Evolutionary conservation across 2,797 vertebrate genomes (phyloP).

Genomic region (Darevskia mixta): DNA sequence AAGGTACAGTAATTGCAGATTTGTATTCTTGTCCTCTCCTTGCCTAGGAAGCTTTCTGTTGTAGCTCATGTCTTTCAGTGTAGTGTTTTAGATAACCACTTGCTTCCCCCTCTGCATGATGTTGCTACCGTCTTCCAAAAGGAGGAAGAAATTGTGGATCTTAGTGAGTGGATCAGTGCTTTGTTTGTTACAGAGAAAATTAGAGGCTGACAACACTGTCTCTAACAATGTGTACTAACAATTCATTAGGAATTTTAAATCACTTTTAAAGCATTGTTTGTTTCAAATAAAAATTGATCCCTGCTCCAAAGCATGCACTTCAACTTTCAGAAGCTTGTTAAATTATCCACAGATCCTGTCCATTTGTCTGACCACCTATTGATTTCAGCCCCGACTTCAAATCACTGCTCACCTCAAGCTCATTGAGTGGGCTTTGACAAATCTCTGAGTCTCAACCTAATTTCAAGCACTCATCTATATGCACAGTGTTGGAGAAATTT

Average conservation of each 20-base stretch:
- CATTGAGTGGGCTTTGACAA: background rate
- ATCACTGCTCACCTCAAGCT: background rate
- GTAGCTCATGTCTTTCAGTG: slow-evolving; percentile 48
- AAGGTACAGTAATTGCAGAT: slow-evolving; percentile 93
- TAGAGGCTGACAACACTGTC: slow-evolving; percentile 26
- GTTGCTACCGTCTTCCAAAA: slow-evolving; percentile 1
- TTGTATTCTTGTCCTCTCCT: slow-evolving; percentile 60
- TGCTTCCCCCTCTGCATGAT: slow-evolving; percentile 38
- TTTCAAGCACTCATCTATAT: background rate
- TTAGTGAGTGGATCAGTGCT: slow-evolving; percentile 31
- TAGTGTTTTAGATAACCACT: slow-evolving; percentile 46
- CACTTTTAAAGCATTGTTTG: background rate
- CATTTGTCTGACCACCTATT: background rate
- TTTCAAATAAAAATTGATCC: background rate
- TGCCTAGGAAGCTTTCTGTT: slow-evolving; percentile 67
- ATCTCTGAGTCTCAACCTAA: background rate
- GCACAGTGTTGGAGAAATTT: background rate
- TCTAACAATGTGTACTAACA: slow-evolving; percentile 11
- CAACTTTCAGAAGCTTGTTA: background rate
- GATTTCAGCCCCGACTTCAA: background rate
- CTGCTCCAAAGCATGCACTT: background rate
- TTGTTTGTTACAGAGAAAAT: slow-evolving; percentile 39
- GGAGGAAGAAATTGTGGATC: slow-evolving; percentile 36
- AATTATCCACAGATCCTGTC: background rate
- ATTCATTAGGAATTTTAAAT: slow-evolving; percentile 19